phyloP scores from a whole-genome alignment of 1,140 invertebrate genomes.

The Drosophila paulistorum region DNA sequence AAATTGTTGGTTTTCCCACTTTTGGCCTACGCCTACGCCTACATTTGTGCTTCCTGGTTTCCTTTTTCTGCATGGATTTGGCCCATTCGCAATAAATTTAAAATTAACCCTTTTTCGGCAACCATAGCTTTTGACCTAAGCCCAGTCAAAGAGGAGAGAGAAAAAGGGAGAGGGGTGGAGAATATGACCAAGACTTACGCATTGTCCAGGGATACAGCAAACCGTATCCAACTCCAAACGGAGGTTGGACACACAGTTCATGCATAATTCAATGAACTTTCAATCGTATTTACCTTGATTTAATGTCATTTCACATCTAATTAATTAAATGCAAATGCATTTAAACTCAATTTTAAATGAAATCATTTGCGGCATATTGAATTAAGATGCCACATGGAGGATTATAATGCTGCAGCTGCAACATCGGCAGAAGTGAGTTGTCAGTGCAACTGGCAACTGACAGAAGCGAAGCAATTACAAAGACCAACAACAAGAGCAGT shows the following conservation, averaged over 20 bases:
- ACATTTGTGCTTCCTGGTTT: conserved; percentile 19
- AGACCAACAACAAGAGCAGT: conserved; percentile 43
- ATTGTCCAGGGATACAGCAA: neutral
- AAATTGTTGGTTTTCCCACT: conserved; percentile 63
- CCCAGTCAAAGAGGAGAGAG: conserved; percentile 7
- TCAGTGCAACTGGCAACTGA: conserved; percentile 41
- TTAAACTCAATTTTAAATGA: conserved; percentile 38
- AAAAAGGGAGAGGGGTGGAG: neutral
- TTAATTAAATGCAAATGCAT: conserved; percentile 55
- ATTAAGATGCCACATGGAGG: conserved; percentile 31
- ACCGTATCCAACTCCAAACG: neutral
- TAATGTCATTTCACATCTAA: conserved; percentile 35
- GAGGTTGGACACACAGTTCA: neutral
- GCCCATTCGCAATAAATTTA: conserved; percentile 71
- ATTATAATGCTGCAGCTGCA: conserved; percentile 1
- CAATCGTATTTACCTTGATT: conserved; percentile 28
- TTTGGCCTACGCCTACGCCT: conserved; percentile 55
- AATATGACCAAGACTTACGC: neutral
- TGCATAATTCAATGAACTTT: conserved; percentile 9
- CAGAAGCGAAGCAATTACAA: conserved; percentile 10
- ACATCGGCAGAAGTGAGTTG: conserved; percentile 39
- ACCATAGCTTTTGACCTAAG: conserved; percentile 61
- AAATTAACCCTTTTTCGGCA: conserved; percentile 78
- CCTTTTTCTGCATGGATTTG: conserved; percentile 51
- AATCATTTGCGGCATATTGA: conserved; percentile 56